These are phyloP conservation scores for Uromys caudimaculatus DNA, from an alignment of 2,797 vertebrate genomes.

Conservation along the genomic window DNA sequence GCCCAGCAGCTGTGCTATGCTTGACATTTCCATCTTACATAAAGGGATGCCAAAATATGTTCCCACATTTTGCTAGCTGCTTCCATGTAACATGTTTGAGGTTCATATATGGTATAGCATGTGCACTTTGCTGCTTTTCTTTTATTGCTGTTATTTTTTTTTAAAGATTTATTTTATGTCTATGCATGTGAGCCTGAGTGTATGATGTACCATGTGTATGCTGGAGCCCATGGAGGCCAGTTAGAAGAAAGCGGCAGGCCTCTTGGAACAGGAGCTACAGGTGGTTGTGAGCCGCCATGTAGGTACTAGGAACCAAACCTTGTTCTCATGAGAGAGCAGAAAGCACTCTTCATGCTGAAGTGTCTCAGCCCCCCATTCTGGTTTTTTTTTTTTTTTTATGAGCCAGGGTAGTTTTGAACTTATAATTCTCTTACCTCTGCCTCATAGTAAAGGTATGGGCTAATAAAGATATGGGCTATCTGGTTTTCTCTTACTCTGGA, in stretches of 20 bases:
- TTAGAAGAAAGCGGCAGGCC: neutral
- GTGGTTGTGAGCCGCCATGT: neutral
- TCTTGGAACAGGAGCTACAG: neutral
- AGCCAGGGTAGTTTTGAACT: neutral
- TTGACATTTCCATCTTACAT: neutral
- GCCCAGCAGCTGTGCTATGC: neutral
- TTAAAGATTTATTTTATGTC: neutral
- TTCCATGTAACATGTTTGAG: constrained; percentile 39
- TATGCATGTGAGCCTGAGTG: neutral
- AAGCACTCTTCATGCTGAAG: neutral
- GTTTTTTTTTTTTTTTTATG: neutral
- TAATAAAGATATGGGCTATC: neutral
- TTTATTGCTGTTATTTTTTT: neutral
- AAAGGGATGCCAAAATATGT: constrained; percentile 30
- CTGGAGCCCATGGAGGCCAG: neutral
- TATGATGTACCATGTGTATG: neutral
- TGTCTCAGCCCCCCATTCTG: neutral
- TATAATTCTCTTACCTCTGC: neutral
- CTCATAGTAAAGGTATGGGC: neutral
- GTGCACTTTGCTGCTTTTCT: constrained; percentile 42
- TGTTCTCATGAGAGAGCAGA: neutral
- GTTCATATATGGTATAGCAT: neutral
- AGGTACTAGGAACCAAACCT: neutral
- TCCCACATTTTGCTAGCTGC: constrained; percentile 10
- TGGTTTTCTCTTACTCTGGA: constrained; percentile 47